Evolutionary conservation across 2,888 invertebrate species (phyloP), one percentile per base, ranked within the genome.

Genomic region (Lasiommata megera): DNA sequence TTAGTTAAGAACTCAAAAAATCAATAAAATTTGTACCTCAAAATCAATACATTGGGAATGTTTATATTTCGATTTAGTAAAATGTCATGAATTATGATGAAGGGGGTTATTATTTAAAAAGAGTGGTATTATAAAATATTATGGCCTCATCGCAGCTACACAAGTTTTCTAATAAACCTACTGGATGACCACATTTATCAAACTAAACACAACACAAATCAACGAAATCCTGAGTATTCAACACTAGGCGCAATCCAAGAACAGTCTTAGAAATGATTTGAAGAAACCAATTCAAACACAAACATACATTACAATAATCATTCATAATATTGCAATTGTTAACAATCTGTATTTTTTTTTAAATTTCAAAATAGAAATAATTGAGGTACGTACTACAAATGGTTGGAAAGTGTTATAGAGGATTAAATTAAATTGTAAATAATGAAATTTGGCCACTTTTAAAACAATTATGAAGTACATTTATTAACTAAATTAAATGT

Each of bases 81-180:
- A 63, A 61, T 58, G 64, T 64, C n/a, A n/a, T n/a, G n/a, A n/a
- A n/a, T n/a, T 63, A 56, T 56, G 56, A 64, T 57, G 58, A 58
- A 66, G 55, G 60, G 56, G 53, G 48, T 50, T 50, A 50, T 58
- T 52, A 63, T 44, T 51, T 43, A 31, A 23, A 54, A 64, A 64
- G 23, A 43, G 9, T 16, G 11, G 31, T 46, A 31, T 46, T 61
- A 69, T 66, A 67, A 67, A 64, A 64, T 56, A 67, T 58, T 67
- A 59, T 74, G 77, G 82, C 84, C 82, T 83, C 88, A 87, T 88
- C 88, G 66, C 84, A 86, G 88, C 82, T 78, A 69, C 63, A 59
- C 60, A 81, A 85, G 84, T 84, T 88, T 88, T 76, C 69, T 78
- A 76, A 83, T 71, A 88, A 89, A 88, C 82, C 82, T 80, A 84